Conservation (phyloP, 2,113 vertebrate species). For the Gadus macrocephalus region DNA sequence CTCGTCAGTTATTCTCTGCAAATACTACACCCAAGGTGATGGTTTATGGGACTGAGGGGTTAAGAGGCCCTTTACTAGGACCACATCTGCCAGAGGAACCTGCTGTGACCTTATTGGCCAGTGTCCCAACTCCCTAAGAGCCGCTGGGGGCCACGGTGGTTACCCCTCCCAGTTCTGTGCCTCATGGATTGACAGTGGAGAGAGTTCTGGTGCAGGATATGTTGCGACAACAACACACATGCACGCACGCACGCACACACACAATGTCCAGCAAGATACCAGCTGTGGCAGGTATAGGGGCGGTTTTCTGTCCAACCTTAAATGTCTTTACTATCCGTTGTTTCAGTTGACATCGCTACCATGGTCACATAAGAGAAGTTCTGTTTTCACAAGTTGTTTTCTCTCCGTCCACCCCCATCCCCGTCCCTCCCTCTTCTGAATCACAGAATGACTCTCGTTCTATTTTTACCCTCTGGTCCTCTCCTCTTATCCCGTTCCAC, state of each 20-base stretch:
- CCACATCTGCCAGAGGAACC: constrained; percentile 29
- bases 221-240: constrained; percentile 3
- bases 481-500: constrained; percentile 64
- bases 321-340: too few species aligned
- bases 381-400: constrained; percentile 69
- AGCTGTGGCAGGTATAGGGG: constrained; percentile 9
- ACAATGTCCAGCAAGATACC: neutral
- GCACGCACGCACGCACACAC: neutral
- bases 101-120: constrained; percentile 54
- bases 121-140: constrained; percentile 34
- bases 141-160: constrained; percentile 33
- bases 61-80: constrained; percentile 56
- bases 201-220: constrained; percentile 32
- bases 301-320: constrained; percentile 9
- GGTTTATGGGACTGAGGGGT: constrained; percentile 15
- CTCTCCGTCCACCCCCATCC: constrained; percentile 35
- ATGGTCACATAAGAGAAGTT: constrained; percentile 59
- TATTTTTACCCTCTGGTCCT: constrained; percentile 73
- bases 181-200: constrained; percentile 34
- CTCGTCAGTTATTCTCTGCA: too few species aligned
- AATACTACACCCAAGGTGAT: too few species aligned
- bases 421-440: constrained; percentile 50
- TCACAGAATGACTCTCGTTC: constrained; percentile 69
- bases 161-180: constrained; percentile 52
- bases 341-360: constrained; percentile 30